Base-by-base conservation (phyloP, 2,888 invertebrate species). In the Tillus elongatus region DNA sequence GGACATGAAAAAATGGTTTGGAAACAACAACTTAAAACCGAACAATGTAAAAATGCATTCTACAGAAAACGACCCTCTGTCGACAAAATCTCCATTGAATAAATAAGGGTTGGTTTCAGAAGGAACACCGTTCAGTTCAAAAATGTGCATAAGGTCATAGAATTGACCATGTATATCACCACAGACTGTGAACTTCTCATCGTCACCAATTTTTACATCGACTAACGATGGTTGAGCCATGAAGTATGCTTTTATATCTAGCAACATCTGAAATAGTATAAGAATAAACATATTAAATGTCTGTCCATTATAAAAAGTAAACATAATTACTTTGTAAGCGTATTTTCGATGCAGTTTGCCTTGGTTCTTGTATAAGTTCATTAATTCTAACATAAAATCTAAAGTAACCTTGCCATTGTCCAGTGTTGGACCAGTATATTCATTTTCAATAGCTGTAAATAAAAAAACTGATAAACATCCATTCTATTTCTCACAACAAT, bases 11-110 rank as follows among this genome's bases (percentile, higher is more conserved):
- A 98, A 97, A 65, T 96, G 86, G 60, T 96, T 77, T 0, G 98
- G 98, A 67, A 82, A 96, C 33, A 98, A 71, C 44, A 99, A 70
- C 66, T 98, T 99, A 68, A 90, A 97, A 44, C 93, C 90, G 65
- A 99, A 93, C 45, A 98, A 70, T 4, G 89, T 89, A 61, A 99
- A 93, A 59, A 99, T 98, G 63, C 97, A 97, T 70, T 98, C 98
- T 15, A 98, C 96, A 19, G 96, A 96, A 66, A 99, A 99, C 0
- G 97, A 96, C 9, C 98, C 98, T 68, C 98, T 74, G 67, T 99
- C 98, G 11, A 99, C 98, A 66, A 99, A 98, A 70, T 99, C 98
- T 41, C 97, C 97, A 66, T 98, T 98, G 67, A 98, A 98, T 50
- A 98, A 81, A 69, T 96, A 98, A 35, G 97, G 97, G 71, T 99